A percentile compares a stretch with the other conserved stretches of the same genome.
phyloP scores from a whole-genome alignment of 2,888 invertebrate genomes.

The Asteroscopus sphinx region DNA sequence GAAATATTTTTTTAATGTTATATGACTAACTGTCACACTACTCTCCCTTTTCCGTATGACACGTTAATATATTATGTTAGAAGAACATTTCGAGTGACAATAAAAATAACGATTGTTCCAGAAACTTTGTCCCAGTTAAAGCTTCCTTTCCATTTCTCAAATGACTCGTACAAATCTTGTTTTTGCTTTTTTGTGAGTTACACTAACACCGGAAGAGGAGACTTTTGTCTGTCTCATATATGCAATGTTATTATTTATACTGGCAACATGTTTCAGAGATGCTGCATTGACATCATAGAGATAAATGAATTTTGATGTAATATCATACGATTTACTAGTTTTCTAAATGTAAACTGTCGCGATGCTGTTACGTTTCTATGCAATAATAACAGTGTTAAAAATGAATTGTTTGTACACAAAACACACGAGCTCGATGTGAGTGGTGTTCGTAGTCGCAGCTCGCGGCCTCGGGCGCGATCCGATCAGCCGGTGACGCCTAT shows the following conservation, averaged over 20 bases:
- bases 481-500: conserved; percentile 63
- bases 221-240: conserved; percentile 19
- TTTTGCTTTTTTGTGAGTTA: conserved; percentile 28
- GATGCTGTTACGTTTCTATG: conserved; percentile 14
- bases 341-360: conserved; percentile 12
- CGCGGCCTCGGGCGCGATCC: conserved; percentile 58
- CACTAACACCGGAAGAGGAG: conserved; percentile 10
- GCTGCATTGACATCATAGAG: conserved; percentile 2
- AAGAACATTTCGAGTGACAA: conserved; percentile 33
- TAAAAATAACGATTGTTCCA: conserved; percentile 44
- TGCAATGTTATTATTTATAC: conserved; percentile 14
- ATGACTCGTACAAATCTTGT: conserved; percentile 43
- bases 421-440: conserved; percentile 41
- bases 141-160: conserved; percentile 35
- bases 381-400: conserved; percentile 29
- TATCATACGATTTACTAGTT: conserved; percentile 3
- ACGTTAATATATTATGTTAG: conserved; percentile 29
- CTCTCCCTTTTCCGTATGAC: conserved; percentile 3
- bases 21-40: background rate
- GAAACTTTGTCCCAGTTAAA: conserved; percentile 44
- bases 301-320: conserved; percentile 27
- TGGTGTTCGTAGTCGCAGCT: conserved; percentile 54
- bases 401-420: conserved; percentile 39
- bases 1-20: conserved; percentile 2
- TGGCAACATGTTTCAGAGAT: conserved; percentile 15